A percentile compares a stretch with the other conserved stretches of the same genome.
Evolutionary conservation across 2,888 invertebrate genomes (phyloP).

Genomic region (Ceraclea dissimilis): DNA sequence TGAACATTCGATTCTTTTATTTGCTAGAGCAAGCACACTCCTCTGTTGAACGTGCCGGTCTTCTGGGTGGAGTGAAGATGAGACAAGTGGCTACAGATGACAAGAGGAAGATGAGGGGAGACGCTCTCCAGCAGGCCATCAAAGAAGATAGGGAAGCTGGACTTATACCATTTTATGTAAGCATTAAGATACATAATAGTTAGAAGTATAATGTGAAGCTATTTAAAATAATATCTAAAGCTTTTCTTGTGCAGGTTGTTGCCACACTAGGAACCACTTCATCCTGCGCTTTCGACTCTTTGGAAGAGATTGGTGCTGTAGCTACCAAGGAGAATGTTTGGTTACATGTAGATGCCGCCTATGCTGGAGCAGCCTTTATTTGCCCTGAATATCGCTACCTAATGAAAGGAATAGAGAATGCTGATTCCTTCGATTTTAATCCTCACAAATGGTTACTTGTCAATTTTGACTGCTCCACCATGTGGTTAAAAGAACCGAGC

Average conservation of each 20-base stretch:
- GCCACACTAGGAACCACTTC: slow-evolving; percentile 92
- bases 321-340: slow-evolving; percentile 71
- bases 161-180: slow-evolving; percentile 81
- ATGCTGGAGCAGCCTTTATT: slow-evolving; percentile 93
- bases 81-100: slow-evolving; percentile 65
- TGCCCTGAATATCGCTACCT: slow-evolving; percentile 93
- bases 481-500: slow-evolving; percentile 90
- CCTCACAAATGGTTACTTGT: slow-evolving; percentile 99
- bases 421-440: slow-evolving; percentile 96
- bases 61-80: slow-evolving; percentile 79
- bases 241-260: slow-evolving; percentile 52
- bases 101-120: slow-evolving; percentile 65
- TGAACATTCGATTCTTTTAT: no score
- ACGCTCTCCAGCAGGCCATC: slow-evolving; percentile 68
- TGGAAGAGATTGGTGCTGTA: slow-evolving; percentile 88
- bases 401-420: slow-evolving; percentile 81
- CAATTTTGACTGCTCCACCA: slow-evolving; percentile 98
- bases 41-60: slow-evolving; percentile 87
- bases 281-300: slow-evolving; percentile 88
- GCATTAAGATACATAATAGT: neutral
- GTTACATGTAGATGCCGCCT: slow-evolving; percentile 96
- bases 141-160: slow-evolving; percentile 80
- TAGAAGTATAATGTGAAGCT: no score
- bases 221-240: neutral
- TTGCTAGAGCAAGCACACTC: slow-evolving; percentile 89